phyloP scores from a whole-genome alignment of 2,113 vertebrate species.

The Sorex fumeus region DNA sequence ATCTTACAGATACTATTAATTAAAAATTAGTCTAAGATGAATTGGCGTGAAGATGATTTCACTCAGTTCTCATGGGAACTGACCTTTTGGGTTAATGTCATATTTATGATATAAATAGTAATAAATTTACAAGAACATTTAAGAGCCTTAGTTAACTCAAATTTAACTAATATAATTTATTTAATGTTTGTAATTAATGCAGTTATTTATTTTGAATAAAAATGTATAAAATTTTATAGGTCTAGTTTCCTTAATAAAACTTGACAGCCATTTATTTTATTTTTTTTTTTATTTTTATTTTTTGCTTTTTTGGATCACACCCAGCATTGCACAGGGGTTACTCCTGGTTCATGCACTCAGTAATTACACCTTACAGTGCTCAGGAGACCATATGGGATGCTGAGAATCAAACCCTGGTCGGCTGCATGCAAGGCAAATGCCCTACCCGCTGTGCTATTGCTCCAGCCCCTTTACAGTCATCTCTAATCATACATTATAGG shows the following conservation, averaged over 20 bases:
- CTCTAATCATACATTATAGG: not conserved
- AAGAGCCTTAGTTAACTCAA: not conserved
- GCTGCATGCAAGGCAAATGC: too few relatives aligned
- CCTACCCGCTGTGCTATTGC: too few relatives aligned
- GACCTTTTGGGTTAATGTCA: slow-evolving; percentile 13
- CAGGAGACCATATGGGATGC: too few relatives aligned
- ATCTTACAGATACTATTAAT: not conserved
- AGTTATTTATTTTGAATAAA: slow-evolving; percentile 16
- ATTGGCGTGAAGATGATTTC: slow-evolving; percentile 22
- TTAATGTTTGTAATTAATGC: not conserved
- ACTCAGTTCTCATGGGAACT: not conserved
- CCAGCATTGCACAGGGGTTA: too few relatives aligned
- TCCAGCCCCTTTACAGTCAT: too few relatives aligned
- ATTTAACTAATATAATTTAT: not conserved
- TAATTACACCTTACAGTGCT: too few relatives aligned
- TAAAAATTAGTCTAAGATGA: slow-evolving; percentile 57
- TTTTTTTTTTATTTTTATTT: too few relatives aligned
- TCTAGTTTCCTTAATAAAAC: slow-evolving; percentile 33
- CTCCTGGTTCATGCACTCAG: too few relatives aligned
- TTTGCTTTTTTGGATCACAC: too few relatives aligned
- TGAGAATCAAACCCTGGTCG: too few relatives aligned
- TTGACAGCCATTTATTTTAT: not conserved
- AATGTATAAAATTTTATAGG: slow-evolving; percentile 19
- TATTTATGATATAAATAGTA: not conserved
- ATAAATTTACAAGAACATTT: not conserved